A percentile compares a stretch with the other conserved stretches of the same genome.
Conservation (phyloP, 2,888 invertebrate species). For the Sphaerophoria rueppellii region DNA sequence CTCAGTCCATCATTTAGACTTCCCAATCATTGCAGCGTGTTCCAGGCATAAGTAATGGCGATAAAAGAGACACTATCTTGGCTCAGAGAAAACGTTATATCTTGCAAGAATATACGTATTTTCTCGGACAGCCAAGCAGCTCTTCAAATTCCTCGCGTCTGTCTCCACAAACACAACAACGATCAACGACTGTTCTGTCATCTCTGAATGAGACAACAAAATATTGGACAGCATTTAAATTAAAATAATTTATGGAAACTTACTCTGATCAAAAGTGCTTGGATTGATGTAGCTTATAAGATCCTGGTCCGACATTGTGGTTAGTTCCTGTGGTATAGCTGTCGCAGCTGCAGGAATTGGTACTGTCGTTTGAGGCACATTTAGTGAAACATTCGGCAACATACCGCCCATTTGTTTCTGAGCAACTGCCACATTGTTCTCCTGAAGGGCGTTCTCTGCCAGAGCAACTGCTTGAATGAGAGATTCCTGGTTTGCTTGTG, state of each 20-base stretch:
- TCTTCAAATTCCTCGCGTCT: too few species aligned
- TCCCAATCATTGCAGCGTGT: too few species aligned
- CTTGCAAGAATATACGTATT: too few species aligned
- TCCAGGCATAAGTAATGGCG: too few species aligned
- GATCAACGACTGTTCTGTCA: too few species aligned
- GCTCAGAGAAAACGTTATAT: too few species aligned
- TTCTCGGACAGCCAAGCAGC: too few species aligned
- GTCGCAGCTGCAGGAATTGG: slow-evolving; percentile 76
- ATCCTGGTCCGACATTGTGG: slow-evolving; percentile 93
- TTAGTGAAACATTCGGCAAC: slow-evolving; percentile 74
- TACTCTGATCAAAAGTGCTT: slow-evolving; percentile 93
- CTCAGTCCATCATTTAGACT: too few species aligned
- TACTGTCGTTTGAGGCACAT: slow-evolving; percentile 80
- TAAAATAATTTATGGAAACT: slow-evolving; percentile 76
- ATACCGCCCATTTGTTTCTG: slow-evolving; percentile 75
- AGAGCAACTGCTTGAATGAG: slow-evolving; percentile 80
- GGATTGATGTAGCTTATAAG: slow-evolving; percentile 94
- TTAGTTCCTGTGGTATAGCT: slow-evolving; percentile 88
- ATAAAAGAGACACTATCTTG: too few species aligned
- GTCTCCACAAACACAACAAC: too few species aligned
- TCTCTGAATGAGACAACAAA: too few species aligned
- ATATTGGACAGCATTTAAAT: too few species aligned
- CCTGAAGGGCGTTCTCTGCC: slow-evolving; percentile 79
- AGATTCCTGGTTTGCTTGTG: slow-evolving; percentile 80
- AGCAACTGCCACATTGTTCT: slow-evolving; percentile 78